These are phyloP conservation scores for Chaenocephalus aceratus DNA, from an alignment of 2,113 vertebrate genomes.

Conservation along the genomic window DNA sequence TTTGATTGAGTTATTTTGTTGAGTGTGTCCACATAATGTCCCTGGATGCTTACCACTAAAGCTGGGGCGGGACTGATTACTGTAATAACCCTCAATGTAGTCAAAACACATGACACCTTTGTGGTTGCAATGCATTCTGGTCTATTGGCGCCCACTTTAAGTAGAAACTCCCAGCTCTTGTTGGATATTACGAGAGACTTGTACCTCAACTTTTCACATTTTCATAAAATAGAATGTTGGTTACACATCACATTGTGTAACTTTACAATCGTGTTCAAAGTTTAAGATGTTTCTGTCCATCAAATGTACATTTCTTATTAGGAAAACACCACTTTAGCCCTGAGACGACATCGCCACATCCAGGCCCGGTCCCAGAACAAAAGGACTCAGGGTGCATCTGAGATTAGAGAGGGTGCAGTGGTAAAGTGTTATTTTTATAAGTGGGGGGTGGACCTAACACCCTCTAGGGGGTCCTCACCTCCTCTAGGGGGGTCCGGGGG, in stretches of 20 bases:
- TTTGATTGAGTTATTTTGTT: not conserved
- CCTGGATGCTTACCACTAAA: not conserved
- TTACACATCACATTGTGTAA: not conserved
- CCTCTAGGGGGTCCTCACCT: too few relatives aligned
- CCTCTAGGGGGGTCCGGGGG: too few relatives aligned
- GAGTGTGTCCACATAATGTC: not conserved
- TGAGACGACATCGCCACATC: slow-evolving; percentile 50
- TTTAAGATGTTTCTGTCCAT: not conserved
- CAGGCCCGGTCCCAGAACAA: too few relatives aligned
- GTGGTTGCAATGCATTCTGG: slow-evolving; percentile 29
- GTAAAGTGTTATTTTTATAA: too few relatives aligned
- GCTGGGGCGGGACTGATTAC: not conserved
- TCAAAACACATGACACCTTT: not conserved
- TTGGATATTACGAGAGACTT: not conserved
- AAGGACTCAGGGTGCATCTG: too few relatives aligned
- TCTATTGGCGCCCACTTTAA: slow-evolving; percentile 22
- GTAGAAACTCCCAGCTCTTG: not conserved
- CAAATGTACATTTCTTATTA: too few relatives aligned
- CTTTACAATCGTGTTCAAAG: not conserved
- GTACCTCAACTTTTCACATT: not conserved
- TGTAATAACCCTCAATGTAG: not conserved
- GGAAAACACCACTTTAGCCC: slow-evolving; percentile 15
- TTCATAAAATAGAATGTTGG: not conserved
- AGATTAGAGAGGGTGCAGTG: too few relatives aligned
- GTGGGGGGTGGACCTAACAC: too few relatives aligned